phyloP scores from a whole-genome alignment of 1,140 invertebrate species.

The Solen grandis region DNA sequence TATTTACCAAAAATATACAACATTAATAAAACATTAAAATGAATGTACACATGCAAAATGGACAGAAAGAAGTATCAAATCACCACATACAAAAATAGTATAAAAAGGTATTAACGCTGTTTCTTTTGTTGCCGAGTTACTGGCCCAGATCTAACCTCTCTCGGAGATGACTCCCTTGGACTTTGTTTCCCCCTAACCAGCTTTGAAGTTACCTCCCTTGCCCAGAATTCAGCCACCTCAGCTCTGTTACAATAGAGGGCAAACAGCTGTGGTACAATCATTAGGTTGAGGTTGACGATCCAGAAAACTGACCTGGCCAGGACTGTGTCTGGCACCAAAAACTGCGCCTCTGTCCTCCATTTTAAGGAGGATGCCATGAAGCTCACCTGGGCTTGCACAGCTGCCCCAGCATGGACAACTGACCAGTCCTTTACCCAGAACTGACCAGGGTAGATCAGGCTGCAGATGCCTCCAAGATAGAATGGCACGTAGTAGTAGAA shows the following conservation, averaged over 20 bases:
- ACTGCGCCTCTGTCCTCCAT: conserved; percentile 24
- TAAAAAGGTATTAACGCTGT: no score
- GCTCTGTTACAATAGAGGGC: conserved; percentile 45
- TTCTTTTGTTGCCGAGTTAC: conserved; percentile 40
- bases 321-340: conserved; percentile 26
- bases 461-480: conserved; percentile 25
- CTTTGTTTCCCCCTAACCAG: not conserved
- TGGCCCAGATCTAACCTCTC: not conserved
- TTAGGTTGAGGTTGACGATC: conserved; percentile 46
- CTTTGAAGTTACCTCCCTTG: not conserved
- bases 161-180: not conserved
- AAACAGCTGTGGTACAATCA: conserved; percentile 50
- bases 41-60: no score
- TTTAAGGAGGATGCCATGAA: conserved; percentile 37
- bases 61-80: no score
- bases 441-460: conserved; percentile 41
- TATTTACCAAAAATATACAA: no score
- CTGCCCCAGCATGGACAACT: conserved; percentile 35
- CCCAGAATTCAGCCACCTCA: conserved; percentile 11
- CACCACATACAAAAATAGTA: no score
- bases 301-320: conserved; percentile 37
- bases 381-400: conserved; percentile 44
- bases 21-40: no score
- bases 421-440: conserved; percentile 51
- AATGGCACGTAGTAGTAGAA: conserved; percentile 49